phyloP scores from a whole-genome alignment of 2,797 vertebrate genomes.

The Chaunax sp. region DNA sequence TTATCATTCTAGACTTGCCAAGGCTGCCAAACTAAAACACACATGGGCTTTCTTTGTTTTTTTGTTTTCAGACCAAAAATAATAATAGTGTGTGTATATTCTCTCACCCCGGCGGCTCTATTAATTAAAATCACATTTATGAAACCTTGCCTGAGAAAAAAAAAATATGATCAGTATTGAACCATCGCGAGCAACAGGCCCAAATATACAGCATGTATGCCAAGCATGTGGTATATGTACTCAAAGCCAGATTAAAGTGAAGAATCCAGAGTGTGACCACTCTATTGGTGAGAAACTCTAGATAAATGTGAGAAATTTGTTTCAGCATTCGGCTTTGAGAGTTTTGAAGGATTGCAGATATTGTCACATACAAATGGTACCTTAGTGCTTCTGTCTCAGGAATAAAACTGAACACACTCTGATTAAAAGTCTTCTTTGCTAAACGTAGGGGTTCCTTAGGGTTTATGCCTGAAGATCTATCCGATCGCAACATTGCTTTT shows the following conservation, averaged over 20 bases:
- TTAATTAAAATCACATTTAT: conserved; percentile 44
- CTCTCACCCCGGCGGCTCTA: conserved; percentile 30
- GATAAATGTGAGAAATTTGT: too few relatives aligned
- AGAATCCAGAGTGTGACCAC: too few relatives aligned
- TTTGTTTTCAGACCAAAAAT: not conserved
- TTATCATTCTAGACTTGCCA: conserved; percentile 14
- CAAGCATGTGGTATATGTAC: conserved; percentile 22
- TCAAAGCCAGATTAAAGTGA: conserved; percentile 6
- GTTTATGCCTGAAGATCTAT: too few relatives aligned
- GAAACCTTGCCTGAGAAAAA: conserved; percentile 41
- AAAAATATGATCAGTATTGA: conserved; percentile 37
- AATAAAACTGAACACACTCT: too few relatives aligned
- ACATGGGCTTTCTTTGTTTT: not conserved
- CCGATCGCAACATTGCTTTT: too few relatives aligned
- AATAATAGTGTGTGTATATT: not conserved
- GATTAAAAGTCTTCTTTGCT: too few relatives aligned
- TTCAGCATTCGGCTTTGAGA: too few relatives aligned
- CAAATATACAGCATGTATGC: conserved; percentile 24
- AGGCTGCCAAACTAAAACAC: conserved; percentile 10
- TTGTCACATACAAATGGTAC: too few relatives aligned
- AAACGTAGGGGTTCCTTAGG: too few relatives aligned
- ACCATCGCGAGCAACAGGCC: conserved; percentile 29
- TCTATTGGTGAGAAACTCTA: too few relatives aligned
- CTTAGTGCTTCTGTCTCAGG: too few relatives aligned
- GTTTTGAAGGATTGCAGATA: too few relatives aligned